These are phyloP conservation scores for Ladona fulva DNA, from an alignment of 1,140 invertebrate genomes.

Conservation along the genomic window DNA sequence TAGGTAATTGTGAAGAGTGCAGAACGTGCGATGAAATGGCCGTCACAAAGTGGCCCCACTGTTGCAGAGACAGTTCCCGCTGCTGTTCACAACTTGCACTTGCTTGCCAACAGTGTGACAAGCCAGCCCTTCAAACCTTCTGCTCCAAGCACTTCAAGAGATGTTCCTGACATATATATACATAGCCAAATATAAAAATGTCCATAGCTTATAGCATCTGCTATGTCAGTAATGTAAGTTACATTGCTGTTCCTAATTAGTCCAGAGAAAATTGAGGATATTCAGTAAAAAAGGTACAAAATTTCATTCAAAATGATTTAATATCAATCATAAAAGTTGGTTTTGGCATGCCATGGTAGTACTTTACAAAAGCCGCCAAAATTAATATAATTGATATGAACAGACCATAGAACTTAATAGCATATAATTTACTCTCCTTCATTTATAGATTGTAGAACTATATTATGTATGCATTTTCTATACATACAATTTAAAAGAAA, in stretches of 20 bases:
- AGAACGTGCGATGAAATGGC: conserved; percentile 35
- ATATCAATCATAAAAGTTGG: conserved; percentile 2
- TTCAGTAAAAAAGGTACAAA: conserved; percentile 10
- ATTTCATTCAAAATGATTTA: conserved; percentile 11
- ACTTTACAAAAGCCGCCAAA: conserved; percentile 5
- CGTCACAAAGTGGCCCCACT: conserved; percentile 38
- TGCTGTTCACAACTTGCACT: conserved; percentile 39
- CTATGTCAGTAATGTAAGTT: neutral
- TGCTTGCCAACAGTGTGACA: conserved; percentile 39
- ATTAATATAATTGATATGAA: neutral
- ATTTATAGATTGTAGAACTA: neutral
- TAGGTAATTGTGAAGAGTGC: conserved; percentile 39
- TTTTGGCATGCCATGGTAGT: neutral
- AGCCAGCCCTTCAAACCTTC: conserved; percentile 34
- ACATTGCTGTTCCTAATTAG: neutral
- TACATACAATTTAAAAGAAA: conserved; percentile 8
- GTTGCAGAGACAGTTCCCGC: conserved; percentile 35
- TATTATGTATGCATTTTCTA: neutral
- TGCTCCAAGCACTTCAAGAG: conserved; percentile 40
- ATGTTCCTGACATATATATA: conserved; percentile 31
- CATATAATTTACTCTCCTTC: conserved; percentile 8
- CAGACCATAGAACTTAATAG: neutral
- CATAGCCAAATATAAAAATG: conserved; percentile 23
- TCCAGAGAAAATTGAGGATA: neutral
- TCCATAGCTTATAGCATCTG: neutral